These are phyloP conservation scores for Candidula unifasciata DNA, from an alignment of 2,888 invertebrate species.

Conservation along the genomic window DNA sequence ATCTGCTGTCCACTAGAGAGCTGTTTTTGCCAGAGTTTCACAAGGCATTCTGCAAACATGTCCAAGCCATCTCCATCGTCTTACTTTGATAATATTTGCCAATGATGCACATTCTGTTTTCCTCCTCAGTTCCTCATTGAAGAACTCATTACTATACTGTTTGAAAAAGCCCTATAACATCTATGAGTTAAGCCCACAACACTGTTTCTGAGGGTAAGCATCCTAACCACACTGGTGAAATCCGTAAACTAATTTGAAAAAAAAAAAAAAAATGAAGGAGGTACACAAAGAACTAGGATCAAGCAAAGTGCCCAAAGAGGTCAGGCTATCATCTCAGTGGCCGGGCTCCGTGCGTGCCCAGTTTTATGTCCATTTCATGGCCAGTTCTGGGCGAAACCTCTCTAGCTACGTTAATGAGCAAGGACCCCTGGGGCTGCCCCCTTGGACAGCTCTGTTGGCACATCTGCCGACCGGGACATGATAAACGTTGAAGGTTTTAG, in stretches of 20 bases:
- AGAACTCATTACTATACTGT: no score
- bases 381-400: constrained; percentile 27
- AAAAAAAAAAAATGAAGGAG: not conserved
- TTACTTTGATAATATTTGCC: no score
- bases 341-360: constrained; percentile 6
- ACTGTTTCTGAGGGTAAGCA: no score
- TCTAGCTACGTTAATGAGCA: constrained; percentile 21
- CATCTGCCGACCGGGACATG: constrained; percentile 30
- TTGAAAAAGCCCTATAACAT: no score
- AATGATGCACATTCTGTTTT: no score
- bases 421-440: constrained; percentile 1
- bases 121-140: no score
- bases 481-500: constrained; percentile 43
- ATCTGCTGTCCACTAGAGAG: no score
- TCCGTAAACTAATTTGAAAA: not conserved
- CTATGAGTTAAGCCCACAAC: no score
- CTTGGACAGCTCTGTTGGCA: constrained; percentile 27
- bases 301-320: constrained; percentile 25
- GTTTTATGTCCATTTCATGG: constrained; percentile 42
- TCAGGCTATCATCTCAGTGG: constrained; percentile 18
- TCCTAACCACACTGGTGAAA: no score
- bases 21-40: no score
- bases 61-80: no score
- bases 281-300: not conserved
- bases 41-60: no score